Conservation (phyloP, 1,140 invertebrate species). For the Ladona fulva region DNA sequence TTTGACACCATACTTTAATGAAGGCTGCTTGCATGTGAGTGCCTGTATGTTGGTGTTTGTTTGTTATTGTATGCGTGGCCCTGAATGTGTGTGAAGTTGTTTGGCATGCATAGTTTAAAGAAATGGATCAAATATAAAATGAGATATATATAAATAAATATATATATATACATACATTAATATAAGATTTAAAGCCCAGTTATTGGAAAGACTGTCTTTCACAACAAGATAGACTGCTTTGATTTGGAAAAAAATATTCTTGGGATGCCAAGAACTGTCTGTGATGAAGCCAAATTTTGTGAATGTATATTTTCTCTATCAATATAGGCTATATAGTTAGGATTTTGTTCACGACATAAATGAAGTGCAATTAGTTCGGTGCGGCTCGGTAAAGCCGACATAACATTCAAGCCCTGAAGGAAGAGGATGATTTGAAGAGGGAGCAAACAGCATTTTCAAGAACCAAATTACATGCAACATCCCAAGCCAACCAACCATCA, state of each 20-base stretch:
- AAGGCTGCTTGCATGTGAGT: neutral
- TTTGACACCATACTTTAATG: neutral
- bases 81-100: neutral
- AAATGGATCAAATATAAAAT: conserved; percentile 8
- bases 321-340: conserved; percentile 10
- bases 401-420: neutral
- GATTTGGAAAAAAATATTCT: conserved; percentile 10
- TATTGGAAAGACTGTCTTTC: conserved; percentile 9
- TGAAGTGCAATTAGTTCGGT: conserved; percentile 5
- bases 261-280: conserved; percentile 7
- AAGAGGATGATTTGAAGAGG: neutral
- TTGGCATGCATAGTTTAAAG: conserved; percentile 7
- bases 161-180: conserved; percentile 8
- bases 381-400: neutral
- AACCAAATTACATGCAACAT: conserved; percentile 7
- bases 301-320: conserved; percentile 10
- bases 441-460: conserved; percentile 9
- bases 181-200: conserved; percentile 10
- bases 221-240: conserved; percentile 9
- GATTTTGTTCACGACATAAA: conserved; percentile 8
- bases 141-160: neutral
- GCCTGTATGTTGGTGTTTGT: conserved; percentile 4
- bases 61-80: neutral
- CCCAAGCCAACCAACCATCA: conserved; percentile 2
- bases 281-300: conserved; percentile 9